These are phyloP conservation scores for Anomalospiza imberbis DNA, from an alignment of 2,797 vertebrate genomes.

Conservation along the genomic window DNA sequence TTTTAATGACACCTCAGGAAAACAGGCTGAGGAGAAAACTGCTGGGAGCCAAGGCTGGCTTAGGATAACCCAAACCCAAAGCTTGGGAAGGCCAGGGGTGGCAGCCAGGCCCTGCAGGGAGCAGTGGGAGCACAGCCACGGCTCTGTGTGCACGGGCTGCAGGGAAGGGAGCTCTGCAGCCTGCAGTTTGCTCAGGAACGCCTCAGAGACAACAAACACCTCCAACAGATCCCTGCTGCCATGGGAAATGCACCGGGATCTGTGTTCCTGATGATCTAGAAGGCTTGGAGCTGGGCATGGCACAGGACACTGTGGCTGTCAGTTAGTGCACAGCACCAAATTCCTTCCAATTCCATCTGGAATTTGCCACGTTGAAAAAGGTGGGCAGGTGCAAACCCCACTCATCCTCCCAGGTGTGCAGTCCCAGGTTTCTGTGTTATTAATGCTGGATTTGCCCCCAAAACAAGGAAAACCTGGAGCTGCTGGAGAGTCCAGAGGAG, in stretches of 20 bases:
- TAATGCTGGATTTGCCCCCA: neutral
- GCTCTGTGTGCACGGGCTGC: neutral
- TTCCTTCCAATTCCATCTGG: fast-evolving
- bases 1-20: neutral
- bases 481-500: neutral
- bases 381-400: neutral
- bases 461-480: fast-evolving
- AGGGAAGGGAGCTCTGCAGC: neutral
- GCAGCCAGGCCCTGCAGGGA: neutral
- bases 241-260: too few relatives aligned
- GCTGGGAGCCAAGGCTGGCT: neutral
- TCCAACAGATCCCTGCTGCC: too few relatives aligned
- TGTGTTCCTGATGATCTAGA: too few relatives aligned
- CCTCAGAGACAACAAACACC: neutral
- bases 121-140: neutral
- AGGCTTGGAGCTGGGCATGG: neutral
- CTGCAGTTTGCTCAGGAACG: neutral
- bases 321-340: neutral
- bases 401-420: fast-evolving
- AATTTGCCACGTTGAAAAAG: neutral
- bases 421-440: too few relatives aligned
- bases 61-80: neutral
- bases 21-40: neutral
- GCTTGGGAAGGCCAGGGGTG: neutral
- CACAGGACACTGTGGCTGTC: neutral